Evolutionary conservation across 2,888 invertebrate species (phyloP), one percentile per base, ranked within the genome.

Genomic region (Cyrtodaria siliqua): DNA sequence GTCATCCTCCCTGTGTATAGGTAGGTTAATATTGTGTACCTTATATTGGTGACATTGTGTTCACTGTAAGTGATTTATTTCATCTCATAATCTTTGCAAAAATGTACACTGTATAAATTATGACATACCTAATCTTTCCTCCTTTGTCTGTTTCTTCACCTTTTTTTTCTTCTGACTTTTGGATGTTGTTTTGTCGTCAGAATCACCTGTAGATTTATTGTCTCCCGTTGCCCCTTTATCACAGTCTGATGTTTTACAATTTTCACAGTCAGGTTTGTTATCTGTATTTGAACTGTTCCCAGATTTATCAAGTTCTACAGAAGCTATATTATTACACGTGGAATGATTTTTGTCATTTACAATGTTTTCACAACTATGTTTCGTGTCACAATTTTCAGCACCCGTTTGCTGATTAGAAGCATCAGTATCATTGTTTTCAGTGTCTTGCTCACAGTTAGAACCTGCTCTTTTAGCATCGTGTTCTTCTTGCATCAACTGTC

Each of bases 401-500:
- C 29, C 44, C 3, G 20, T n/a, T 12, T 33, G n/a, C 29, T 49
- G 27, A 52, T 0, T 42, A 24, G 49, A 16, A 24, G 49, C 33
- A 18, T n/a, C 33, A 66, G 24, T 40, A 40, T 29, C 44, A 69
- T 24, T 60, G 24, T 61, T 56, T 56, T 44, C 23, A 47, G 18
- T 14, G 20, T 38, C 29, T 47, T 29, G n/a, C 49, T 44, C 23
- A 33, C 16, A 4, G 24, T 50, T 26, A 18, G 16, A 4, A 60
- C 6, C 2, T 50, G 26, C 29, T 49, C 72, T 55, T 62, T 73
- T 81, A 0, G 81, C 64, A n/a, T 85, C 62, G 49, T 82, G 73
- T 62, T 90, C 86, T 66, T 90, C 89, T 55, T 87, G 82, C 91
- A 92, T 91, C 55, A 92, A 76, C 57, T 91, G 86, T 33, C 86